Conservation (phyloP, 2,113 vertebrate species). For the Abramis brama region DNA sequence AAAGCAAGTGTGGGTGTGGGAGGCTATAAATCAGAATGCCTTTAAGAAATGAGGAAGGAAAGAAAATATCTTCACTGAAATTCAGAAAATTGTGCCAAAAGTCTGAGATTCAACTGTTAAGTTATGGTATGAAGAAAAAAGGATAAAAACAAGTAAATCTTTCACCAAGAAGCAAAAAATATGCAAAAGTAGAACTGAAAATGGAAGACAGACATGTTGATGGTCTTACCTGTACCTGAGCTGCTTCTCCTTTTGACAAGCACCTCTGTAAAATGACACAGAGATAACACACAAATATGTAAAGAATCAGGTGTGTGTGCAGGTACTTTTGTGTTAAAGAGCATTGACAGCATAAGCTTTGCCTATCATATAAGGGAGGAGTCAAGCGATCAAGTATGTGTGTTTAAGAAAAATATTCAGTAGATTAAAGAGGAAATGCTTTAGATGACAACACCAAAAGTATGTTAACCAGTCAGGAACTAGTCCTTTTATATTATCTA, state of each 20-base stretch:
- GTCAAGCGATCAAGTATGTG: background rate
- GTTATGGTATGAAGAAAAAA: background rate
- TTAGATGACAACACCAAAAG: background rate
- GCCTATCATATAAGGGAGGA: conserved; percentile 29
- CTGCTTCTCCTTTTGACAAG: conserved; percentile 73
- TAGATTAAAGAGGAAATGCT: background rate
- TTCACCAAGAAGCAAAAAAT: background rate
- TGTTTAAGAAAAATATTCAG: conserved; percentile 24
- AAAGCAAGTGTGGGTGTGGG: background rate
- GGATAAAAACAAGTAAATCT: background rate
- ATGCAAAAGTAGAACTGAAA: background rate
- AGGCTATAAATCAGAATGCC: background rate
- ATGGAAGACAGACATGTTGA: background rate
- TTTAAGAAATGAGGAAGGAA: conserved; percentile 13
- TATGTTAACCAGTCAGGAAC: background rate
- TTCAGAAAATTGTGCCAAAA: background rate
- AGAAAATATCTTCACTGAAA: background rate
- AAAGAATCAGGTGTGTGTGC: conserved; percentile 24
- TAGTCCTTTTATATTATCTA: background rate
- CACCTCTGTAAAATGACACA: conserved; percentile 65
- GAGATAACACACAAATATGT: conserved; percentile 31
- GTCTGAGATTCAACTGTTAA: background rate
- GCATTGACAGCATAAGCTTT: conserved; percentile 22
- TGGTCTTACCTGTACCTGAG: conserved; percentile 71
- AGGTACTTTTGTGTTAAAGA: background rate